These are phyloP conservation scores for Phyllotreta striolata DNA, from an alignment of 2,888 invertebrate genomes.

Conservation along the genomic window DNA sequence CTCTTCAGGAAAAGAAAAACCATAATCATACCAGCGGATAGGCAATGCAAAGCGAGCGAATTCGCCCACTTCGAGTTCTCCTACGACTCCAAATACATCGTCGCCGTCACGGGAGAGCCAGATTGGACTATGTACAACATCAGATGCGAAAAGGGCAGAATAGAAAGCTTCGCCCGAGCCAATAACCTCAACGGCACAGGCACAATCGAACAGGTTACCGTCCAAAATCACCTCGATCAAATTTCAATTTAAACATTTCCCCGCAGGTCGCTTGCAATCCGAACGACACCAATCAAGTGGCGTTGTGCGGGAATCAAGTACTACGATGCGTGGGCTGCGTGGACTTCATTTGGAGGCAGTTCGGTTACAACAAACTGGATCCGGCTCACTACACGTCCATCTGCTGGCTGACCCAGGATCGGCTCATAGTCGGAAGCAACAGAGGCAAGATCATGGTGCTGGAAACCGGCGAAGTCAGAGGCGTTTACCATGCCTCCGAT, in stretches of 20 bases:
- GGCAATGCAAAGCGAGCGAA: slow-evolving; percentile 40
- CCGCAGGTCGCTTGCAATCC: slow-evolving; percentile 79
- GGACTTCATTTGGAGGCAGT: slow-evolving; percentile 82
- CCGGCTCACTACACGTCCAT: slow-evolving; percentile 76
- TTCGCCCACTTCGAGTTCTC: slow-evolving; percentile 80
- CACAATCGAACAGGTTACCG: slow-evolving; percentile 67
- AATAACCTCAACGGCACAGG: slow-evolving; percentile 75
- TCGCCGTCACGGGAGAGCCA: slow-evolving; percentile 82
- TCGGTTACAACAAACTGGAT: slow-evolving; percentile 85
- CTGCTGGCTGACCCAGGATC: slow-evolving; percentile 84
- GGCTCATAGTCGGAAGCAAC: slow-evolving; percentile 82
- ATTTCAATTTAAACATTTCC: neutral
- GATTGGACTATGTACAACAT: slow-evolving; percentile 84
- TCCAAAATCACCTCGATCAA: neutral
- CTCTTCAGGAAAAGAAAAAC: slow-evolving; percentile 77
- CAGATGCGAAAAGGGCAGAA: slow-evolving; percentile 82
- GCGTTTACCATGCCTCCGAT: slow-evolving; percentile 70
- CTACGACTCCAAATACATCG: slow-evolving; percentile 81
- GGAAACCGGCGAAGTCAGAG: slow-evolving; percentile 85
- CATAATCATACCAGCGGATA: slow-evolving; percentile 61
- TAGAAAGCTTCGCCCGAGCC: slow-evolving; percentile 77
- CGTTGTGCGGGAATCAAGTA: slow-evolving; percentile 70
- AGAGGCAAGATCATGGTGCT: slow-evolving; percentile 80
- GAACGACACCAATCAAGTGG: slow-evolving; percentile 76
- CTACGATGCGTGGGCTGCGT: slow-evolving; percentile 80